A percentile compares a stretch with the other conserved stretches of the same genome.
These are phyloP conservation scores for Brachionus paranguensis DNA, from an alignment of 1,140 invertebrate genomes.

Conservation along the genomic window DNA sequence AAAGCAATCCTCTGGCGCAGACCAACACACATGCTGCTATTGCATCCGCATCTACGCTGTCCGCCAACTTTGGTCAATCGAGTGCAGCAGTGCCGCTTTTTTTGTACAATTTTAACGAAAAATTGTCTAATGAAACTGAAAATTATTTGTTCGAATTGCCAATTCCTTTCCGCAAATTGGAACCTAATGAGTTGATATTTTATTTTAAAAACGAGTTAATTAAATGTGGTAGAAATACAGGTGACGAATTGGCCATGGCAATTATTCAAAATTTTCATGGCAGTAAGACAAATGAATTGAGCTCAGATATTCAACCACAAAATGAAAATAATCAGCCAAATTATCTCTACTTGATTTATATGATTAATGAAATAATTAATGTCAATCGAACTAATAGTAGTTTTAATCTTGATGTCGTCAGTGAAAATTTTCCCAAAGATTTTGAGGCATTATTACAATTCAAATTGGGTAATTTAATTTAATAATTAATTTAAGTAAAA, in stretches of 20 bases:
- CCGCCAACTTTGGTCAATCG: background rate
- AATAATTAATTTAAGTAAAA: background rate
- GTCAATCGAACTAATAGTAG: background rate
- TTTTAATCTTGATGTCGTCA: background rate
- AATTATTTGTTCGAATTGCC: constrained; percentile 35
- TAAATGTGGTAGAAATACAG: background rate
- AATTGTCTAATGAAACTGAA: constrained; percentile 14
- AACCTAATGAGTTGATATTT: background rate
- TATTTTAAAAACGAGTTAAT: constrained; percentile 2
- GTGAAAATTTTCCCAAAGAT: background rate
- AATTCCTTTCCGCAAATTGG: background rate
- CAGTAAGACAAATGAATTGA: background rate
- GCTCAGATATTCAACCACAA: background rate
- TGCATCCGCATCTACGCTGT: background rate
- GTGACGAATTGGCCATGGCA: background rate
- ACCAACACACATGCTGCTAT: background rate
- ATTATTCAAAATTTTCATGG: background rate
- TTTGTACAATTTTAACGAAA: constrained; percentile 29
- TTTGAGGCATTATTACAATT: background rate
- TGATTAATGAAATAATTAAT: background rate
- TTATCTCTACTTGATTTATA: background rate
- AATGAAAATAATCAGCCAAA: background rate
- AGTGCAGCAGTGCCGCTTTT: background rate
- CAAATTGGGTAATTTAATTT: background rate
- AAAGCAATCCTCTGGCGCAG: constrained; percentile 1